phyloP scores from a whole-genome alignment of 2,797 vertebrate species.

The Mormyrus proboscirostris region DNA sequence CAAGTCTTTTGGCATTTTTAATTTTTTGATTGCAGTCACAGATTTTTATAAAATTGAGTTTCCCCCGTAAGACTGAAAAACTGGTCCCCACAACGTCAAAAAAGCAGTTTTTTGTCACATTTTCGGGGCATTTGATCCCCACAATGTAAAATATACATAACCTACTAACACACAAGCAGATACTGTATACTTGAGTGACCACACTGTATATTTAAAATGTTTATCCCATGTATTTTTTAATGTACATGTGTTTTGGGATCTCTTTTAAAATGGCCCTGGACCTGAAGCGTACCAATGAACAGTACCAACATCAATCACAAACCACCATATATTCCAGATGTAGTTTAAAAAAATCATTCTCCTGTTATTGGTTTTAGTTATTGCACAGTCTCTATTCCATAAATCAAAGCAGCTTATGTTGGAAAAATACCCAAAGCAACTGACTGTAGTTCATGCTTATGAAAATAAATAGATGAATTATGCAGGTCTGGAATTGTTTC shows the following conservation, averaged over 20 bases:
- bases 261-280: background rate
- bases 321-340: background rate
- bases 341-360: background rate
- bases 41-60: background rate
- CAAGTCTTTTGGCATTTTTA: no score
- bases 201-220: background rate
- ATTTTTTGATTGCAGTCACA: background rate
- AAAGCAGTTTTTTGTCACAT: background rate
- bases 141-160: background rate
- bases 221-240: background rate
- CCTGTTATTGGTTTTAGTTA: background rate
- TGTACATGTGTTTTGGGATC: background rate
- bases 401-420: background rate
- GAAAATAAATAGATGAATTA: background rate
- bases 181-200: background rate
- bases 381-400: background rate
- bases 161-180: background rate
- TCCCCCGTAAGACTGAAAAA: background rate
- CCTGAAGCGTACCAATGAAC: background rate
- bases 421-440: background rate
- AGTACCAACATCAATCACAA: background rate
- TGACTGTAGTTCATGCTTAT: background rate
- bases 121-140: background rate
- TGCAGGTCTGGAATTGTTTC: background rate
- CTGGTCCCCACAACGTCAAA: background rate